Evolutionary conservation across 2,797 vertebrate species (phyloP), one percentile per base, ranked within the genome.

Genomic region (Sebastolobus altivelis): DNA sequence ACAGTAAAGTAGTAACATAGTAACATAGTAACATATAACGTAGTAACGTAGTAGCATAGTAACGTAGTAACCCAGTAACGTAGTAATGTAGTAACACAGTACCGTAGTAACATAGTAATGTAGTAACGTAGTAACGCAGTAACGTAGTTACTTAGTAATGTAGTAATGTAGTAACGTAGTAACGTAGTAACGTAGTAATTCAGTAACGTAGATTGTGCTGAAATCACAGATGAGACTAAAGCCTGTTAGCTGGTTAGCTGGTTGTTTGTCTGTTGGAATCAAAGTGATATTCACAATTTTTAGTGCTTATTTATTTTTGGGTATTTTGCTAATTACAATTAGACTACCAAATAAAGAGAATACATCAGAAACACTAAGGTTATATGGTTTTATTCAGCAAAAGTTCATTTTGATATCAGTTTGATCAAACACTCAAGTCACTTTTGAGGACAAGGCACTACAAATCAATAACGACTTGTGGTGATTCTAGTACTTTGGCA

Each of bases 401-500:
- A 38, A 10, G 12, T 59, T 1, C 2, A n/a, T 55, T 40, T 29
- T 25, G 4, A 61, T 66, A 35, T 60, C 25, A 66, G 3, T 43
- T 70, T 4, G 1, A n/a, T 74, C 38, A 69, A 63, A 76, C 54
- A 71, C 72, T 43, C 67, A 61, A 59, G 75, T 82, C 61, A 60
- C 56, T 22, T 58, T 13, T 58, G 16, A 65, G 25, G 25, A 43
- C 27, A 5, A 63, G 18, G 49, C 46, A 35, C 13, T 37, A 49
- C 43, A 37, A 65, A 52, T 75, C 14, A 73, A 6, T 68, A 68
- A 80, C 75, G 66, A 75, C 68, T 56, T 31, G 27, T 27, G 14
- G 68, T 25, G 70, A 77, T 69, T 81, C 9, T 46, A 62, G 63
- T 58, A 33, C 62, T 72, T 63, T 90, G 82, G 66, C 82, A 88